phyloP scores from a whole-genome alignment of 1,140 invertebrate species.

The Drusus annulatus region DNA sequence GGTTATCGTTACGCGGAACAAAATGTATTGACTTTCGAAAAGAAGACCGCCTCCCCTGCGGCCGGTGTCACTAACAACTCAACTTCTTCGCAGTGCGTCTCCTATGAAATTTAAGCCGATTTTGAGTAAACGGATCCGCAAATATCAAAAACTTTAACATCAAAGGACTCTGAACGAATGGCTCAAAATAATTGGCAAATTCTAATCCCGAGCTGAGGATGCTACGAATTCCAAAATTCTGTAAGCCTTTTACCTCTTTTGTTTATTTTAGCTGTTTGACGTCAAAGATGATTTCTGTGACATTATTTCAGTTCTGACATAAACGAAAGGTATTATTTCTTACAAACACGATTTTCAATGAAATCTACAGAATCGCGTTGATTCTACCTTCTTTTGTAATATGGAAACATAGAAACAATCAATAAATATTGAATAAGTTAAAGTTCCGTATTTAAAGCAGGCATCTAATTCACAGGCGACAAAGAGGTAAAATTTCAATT shows the following conservation, averaged over 20 bases:
- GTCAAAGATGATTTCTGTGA: no score
- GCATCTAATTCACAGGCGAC: background rate
- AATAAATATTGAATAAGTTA: background rate
- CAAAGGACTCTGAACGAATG: conserved; percentile 1
- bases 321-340: no score
- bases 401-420: background rate
- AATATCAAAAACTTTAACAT: conserved; percentile 4
- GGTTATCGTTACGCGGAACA: conserved; percentile 44
- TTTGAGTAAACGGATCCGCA: conserved; percentile 9
- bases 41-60: background rate
- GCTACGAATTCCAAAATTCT: no score
- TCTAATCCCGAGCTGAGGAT: no score
- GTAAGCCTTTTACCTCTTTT: no score
- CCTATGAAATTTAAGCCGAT: conserved; percentile 22
- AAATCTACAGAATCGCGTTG: no score
- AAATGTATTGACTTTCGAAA: conserved; percentile 40
- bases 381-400: background rate
- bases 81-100: background rate
- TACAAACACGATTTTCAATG: no score
- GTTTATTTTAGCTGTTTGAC: no score
- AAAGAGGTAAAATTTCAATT: no score
- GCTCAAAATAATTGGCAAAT: no score
- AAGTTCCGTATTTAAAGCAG: background rate
- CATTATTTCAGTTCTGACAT: no score
- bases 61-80: background rate